phyloP scores from a whole-genome alignment of 1,140 invertebrate genomes.

The Saccostrea cuccullata region DNA sequence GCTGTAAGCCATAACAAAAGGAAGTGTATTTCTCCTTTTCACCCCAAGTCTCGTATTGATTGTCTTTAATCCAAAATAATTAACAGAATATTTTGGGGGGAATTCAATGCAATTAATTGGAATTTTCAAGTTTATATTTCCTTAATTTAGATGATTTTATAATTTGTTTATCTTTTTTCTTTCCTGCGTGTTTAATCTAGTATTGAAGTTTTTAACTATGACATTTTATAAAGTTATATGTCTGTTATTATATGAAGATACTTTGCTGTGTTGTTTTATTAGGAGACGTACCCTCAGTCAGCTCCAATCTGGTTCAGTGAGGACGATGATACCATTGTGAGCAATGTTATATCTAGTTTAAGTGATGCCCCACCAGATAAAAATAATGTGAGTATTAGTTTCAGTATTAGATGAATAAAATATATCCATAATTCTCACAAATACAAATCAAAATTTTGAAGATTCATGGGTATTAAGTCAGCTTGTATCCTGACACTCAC shows the following conservation, averaged over 20 bases:
- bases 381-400: slow-evolving; percentile 90
- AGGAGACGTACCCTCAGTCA: slow-evolving; percentile 98
- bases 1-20: background rate
- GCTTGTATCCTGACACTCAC: too few species aligned
- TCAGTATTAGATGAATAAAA: background rate
- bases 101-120: too few species aligned
- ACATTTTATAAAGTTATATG: too few species aligned
- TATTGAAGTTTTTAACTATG: background rate
- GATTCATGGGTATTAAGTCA: background rate
- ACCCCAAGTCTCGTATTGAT: background rate
- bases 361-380: slow-evolving; percentile 94
- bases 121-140: too few species aligned
- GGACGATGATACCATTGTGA: slow-evolving; percentile 95
- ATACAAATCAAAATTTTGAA: background rate
- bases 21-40: background rate
- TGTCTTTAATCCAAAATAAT: too few species aligned
- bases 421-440: background rate
- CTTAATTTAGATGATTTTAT: background rate
- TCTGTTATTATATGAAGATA: too few species aligned
- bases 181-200: background rate
- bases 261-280: slow-evolving; percentile 67
- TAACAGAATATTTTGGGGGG: too few species aligned
- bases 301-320: slow-evolving; percentile 99
- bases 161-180: background rate
- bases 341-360: slow-evolving; percentile 95